phyloP scores from a whole-genome alignment of 2,113 vertebrate species.

The Coreoperca whiteheadi region DNA sequence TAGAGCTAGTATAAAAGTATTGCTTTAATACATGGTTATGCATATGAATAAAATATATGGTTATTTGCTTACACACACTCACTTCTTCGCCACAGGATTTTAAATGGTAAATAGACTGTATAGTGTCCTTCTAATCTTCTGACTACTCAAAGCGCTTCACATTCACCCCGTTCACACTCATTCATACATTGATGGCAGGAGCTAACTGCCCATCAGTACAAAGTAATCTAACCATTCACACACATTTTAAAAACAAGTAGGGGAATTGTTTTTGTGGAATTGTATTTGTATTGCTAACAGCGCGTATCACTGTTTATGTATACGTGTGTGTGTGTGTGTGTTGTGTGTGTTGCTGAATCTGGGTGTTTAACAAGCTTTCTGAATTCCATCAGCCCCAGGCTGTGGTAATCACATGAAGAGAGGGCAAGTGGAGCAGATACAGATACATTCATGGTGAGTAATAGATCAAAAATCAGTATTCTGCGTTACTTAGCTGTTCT shows the following conservation, averaged over 20 bases:
- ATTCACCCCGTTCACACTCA: too few species aligned
- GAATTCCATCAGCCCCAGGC: slow-evolving; percentile 43
- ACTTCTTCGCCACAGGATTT: too few species aligned
- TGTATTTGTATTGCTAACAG: slow-evolving; percentile 20
- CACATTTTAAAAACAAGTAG: too few species aligned
- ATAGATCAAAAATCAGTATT: not conserved
- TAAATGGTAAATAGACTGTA: too few species aligned
- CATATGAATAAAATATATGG: slow-evolving; percentile 18
- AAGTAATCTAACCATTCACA: too few species aligned
- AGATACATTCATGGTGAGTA: not conserved
- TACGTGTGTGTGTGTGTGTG: slow-evolving; percentile 12
- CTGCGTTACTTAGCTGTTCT: not conserved
- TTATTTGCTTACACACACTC: not conserved
- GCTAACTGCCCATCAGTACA: too few species aligned
- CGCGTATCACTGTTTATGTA: not conserved
- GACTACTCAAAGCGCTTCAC: too few species aligned
- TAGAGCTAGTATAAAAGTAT: slow-evolving; percentile 21
- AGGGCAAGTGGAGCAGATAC: too few species aligned
- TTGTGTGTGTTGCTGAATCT: slow-evolving; percentile 16
- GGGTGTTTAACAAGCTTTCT: slow-evolving; percentile 50
- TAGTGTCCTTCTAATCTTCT: too few species aligned
- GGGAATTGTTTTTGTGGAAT: slow-evolving; percentile 33
- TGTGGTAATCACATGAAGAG: not conserved
- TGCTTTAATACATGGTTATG: slow-evolving; percentile 11
- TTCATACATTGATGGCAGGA: too few species aligned